Percentiles rank a stretch among this genome's conserved stretches.
These are phyloP conservation scores for Thumatha senex DNA, from an alignment of 2,888 invertebrate genomes.

Conservation along the genomic window DNA sequence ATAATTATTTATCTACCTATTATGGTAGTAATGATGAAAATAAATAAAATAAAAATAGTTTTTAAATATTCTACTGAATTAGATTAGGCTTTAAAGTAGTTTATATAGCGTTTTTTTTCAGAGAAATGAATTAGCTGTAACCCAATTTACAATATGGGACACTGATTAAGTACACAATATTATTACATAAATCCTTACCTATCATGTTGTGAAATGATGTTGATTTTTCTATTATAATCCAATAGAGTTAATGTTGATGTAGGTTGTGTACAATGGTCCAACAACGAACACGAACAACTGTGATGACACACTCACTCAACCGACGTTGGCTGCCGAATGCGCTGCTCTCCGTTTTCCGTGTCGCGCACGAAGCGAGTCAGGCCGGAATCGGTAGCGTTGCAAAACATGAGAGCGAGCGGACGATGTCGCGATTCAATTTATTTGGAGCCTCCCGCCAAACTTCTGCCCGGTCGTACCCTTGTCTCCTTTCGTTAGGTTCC, in stretches of 20 bases:
- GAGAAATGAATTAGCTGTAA: no score
- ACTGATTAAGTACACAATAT: no score
- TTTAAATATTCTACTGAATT: no score
- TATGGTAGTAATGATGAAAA: no score
- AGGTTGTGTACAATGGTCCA: slow-evolving; percentile 70
- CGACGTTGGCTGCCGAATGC: slow-evolving; percentile 75
- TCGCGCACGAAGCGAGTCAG: slow-evolving; percentile 33
- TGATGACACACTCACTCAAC: slow-evolving; percentile 59
- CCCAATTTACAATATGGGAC: no score
- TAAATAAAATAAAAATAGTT: no score
- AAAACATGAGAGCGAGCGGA: slow-evolving; percentile 29
- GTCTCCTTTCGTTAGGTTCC: not conserved
- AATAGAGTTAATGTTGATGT: slow-evolving; percentile 79
- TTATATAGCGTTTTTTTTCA: not conserved
- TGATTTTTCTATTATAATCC: slow-evolving; percentile 56
- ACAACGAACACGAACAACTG: slow-evolving; percentile 33
- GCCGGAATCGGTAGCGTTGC: slow-evolving; percentile 23
- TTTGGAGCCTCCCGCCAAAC: not conserved
- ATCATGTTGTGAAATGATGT: slow-evolving; percentile 70
- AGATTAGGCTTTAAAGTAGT: no score
- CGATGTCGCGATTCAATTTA: not conserved
- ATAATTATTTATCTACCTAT: no score
- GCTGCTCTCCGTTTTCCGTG: slow-evolving; percentile 27
- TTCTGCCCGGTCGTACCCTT: not conserved
- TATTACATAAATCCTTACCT: slow-evolving; percentile 57